phyloP scores from a whole-genome alignment of 2,888 invertebrate genomes.

The Cryptophagus acutangulus region DNA sequence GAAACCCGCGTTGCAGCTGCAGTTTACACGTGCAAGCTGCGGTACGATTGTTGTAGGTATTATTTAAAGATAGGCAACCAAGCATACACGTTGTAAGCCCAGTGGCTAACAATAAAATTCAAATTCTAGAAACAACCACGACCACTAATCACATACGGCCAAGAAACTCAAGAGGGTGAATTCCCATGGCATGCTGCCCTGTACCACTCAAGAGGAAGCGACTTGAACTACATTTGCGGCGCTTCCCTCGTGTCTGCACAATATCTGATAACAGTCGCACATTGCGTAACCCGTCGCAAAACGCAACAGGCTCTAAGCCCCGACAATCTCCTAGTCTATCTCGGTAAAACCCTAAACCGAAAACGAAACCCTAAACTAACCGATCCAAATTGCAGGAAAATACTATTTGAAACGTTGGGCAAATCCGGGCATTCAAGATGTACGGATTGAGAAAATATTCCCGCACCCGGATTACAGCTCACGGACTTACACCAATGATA shows the following conservation, averaged over 20 bases:
- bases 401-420: conserved; percentile 43
- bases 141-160: conserved; percentile 57
- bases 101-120: no score
- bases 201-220: conserved; percentile 47
- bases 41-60: not conserved
- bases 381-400: conserved; percentile 47
- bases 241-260: conserved; percentile 55
- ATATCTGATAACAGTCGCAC: conserved; percentile 60
- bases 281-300: conserved; percentile 54
- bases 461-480: conserved; percentile 46
- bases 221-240: conserved; percentile 58
- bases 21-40: no score
- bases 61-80: no score
- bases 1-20: no score
- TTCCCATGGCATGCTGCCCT: conserved; percentile 68
- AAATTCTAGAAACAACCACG: no score
- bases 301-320: conserved; percentile 36
- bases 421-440: conserved; percentile 43
- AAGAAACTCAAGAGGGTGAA: conserved; percentile 56
- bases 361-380: conserved; percentile 48
- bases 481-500: conserved; percentile 48
- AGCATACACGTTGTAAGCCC: no score
- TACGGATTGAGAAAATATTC: conserved; percentile 38
- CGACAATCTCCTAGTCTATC: conserved; percentile 39
- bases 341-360: conserved; percentile 40